phyloP scores from a whole-genome alignment of 2,888 invertebrate species.

The Euproctis similis region DNA sequence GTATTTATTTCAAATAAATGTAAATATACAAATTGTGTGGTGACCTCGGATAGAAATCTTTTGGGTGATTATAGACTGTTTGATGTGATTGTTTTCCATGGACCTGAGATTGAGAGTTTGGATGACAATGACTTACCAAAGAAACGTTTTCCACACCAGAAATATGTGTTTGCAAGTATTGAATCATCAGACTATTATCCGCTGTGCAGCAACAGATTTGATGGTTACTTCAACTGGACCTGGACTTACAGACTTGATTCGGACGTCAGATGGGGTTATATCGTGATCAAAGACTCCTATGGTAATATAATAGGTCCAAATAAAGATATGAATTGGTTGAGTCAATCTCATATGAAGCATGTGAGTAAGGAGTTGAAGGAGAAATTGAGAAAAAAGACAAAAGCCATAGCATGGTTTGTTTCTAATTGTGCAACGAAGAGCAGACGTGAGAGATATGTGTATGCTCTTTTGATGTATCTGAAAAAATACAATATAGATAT shows the following conservation, averaged over 20 bases:
- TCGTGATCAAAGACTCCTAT: slow-evolving; percentile 39
- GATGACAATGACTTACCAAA: slow-evolving; percentile 21
- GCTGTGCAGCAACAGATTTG: slow-evolving; percentile 30
- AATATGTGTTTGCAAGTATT: slow-evolving; percentile 46
- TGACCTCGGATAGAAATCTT: slow-evolving; percentile 8
- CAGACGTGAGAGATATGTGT: slow-evolving; percentile 13
- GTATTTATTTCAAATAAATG: slow-evolving; percentile 40
- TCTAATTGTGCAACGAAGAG: slow-evolving; percentile 25
- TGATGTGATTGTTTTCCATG: slow-evolving; percentile 42
- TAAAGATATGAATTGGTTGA: slow-evolving; percentile 42
- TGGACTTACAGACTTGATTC: slow-evolving; percentile 54
- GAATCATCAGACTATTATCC: slow-evolving; percentile 51
- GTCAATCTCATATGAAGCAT: slow-evolving; percentile 31
- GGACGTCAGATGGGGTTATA: slow-evolving; percentile 48
- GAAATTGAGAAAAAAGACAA: slow-evolving; percentile 28
- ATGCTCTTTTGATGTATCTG: slow-evolving; percentile 14
- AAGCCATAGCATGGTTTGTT: slow-evolving; percentile 37
- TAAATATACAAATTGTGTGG: slow-evolving; percentile 9
- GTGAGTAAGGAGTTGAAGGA: slow-evolving; percentile 29
- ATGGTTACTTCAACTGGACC: slow-evolving; percentile 59
- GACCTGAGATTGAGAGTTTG: slow-evolving; percentile 32
- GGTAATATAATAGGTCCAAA: slow-evolving; percentile 43
- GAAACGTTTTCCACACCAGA: slow-evolving; percentile 39
- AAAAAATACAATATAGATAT: slow-evolving; percentile 11
- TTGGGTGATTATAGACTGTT: slow-evolving; percentile 20